Percentiles rank a stretch among this genome's conserved stretches.
phyloP scores from a whole-genome alignment of 37 sponge, comb jelly and placozoan genomes.

The Haliclona indistincta region DNA sequence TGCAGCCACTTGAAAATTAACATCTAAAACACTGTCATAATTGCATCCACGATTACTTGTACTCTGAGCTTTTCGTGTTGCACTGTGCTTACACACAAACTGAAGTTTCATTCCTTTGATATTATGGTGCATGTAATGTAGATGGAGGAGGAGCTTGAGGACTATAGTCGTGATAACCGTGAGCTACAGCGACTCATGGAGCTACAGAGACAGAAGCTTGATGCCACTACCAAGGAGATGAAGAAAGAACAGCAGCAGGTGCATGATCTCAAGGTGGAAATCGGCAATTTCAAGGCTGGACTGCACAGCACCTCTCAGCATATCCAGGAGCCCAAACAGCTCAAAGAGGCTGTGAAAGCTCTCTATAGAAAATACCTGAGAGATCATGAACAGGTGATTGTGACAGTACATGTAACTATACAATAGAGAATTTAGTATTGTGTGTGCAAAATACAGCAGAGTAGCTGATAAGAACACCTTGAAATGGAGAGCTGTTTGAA shows the following conservation, averaged over 20 bases:
- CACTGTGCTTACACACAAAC: too few species aligned
- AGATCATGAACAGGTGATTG: conserved; percentile 69
- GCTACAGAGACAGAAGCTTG: conserved; percentile 76
- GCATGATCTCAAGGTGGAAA: conserved; percentile 76
- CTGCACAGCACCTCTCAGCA: conserved; percentile 77
- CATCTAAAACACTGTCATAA: too few species aligned
- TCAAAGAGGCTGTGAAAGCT: conserved; percentile 77
- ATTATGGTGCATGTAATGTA: too few species aligned
- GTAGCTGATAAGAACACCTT: too few species aligned
- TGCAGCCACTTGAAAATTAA: too few species aligned
- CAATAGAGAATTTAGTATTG: too few species aligned
- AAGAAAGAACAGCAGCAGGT: conserved; percentile 77
- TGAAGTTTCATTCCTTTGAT: too few species aligned
- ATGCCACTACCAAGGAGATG: conserved; percentile 89
- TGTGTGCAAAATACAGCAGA: not conserved
- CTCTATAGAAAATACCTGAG: conserved; percentile 63
- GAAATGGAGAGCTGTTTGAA: too few species aligned
- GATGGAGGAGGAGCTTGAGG: conserved; percentile 95
- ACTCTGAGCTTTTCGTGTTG: too few species aligned
- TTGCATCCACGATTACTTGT: too few species aligned
- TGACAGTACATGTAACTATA: too few species aligned
- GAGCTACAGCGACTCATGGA: conserved; percentile 71
- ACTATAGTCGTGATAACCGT: conserved; percentile 73
- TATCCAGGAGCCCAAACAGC: conserved; percentile 93
- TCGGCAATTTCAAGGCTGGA: conserved; percentile 80